Percentiles rank a stretch among this genome's conserved stretches.
Conservation (phyloP, 2,113 vertebrate species). For the Syngnathus typhle region DNA sequence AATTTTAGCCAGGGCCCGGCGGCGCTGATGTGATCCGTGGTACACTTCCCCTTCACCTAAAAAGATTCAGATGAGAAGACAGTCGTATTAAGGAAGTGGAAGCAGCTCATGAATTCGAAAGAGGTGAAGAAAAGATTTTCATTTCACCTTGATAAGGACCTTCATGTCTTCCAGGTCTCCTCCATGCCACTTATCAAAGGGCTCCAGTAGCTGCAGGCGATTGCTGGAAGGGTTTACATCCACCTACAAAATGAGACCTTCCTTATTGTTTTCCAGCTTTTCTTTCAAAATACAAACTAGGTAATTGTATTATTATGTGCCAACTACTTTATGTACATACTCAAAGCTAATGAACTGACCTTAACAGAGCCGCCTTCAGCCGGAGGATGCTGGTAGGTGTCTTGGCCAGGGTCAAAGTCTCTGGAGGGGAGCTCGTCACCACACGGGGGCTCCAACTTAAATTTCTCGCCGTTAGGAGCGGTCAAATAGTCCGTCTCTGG, state of each 20-base stretch:
- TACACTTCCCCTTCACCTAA: constrained; percentile 79
- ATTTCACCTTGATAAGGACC: constrained; percentile 89
- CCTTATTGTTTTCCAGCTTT: neutral
- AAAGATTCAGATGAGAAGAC: neutral
- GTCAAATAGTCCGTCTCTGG: constrained; percentile 89
- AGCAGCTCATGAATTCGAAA: neutral
- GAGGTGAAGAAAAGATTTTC: neutral
- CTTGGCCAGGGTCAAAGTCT: constrained; percentile 93
- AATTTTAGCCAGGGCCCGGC: constrained; percentile 97
- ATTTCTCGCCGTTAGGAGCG: constrained; percentile 85
- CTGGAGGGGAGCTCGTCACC: constrained; percentile 85
- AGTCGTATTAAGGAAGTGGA: neutral
- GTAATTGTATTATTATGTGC: neutral
- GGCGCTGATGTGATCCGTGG: constrained; percentile 96
- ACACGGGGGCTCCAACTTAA: constrained; percentile 82
- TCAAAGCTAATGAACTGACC: neutral
- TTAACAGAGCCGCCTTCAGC: constrained; percentile 66
- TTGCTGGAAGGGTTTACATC: constrained; percentile 89
- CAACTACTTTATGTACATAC: neutral
- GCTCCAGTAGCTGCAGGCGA: constrained; percentile 90
- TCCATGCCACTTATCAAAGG: constrained; percentile 88
- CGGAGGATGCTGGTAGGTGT: constrained; percentile 96
- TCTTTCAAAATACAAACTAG: neutral
- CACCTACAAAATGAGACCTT: constrained; percentile 52
- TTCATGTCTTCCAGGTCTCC: constrained; percentile 82